Conservation (phyloP, 2,888 invertebrate genomes). For the Entomobrya proxima region DNA sequence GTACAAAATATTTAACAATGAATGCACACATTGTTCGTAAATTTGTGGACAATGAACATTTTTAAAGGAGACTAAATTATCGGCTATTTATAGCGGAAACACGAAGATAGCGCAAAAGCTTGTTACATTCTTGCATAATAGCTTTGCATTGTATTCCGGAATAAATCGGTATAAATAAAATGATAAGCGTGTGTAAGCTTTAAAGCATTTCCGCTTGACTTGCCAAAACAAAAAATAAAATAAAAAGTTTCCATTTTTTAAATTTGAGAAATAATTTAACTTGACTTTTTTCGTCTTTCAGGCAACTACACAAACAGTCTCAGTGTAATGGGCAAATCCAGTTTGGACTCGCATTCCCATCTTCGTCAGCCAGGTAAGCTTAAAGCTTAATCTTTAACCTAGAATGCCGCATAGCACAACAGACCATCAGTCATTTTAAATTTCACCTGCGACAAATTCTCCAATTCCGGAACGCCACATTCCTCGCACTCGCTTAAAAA, state of each 20-base stretch:
- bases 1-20: background rate
- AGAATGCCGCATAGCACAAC: background rate
- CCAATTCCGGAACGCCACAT: conserved; percentile 8
- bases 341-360: conserved; percentile 92
- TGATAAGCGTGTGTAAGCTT: too few relatives aligned
- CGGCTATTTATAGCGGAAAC: too few relatives aligned
- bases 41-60: too few relatives aligned
- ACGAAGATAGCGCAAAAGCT: too few relatives aligned
- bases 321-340: conserved; percentile 87
- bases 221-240: background rate
- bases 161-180: too few relatives aligned
- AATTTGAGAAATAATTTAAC: conserved; percentile 9
- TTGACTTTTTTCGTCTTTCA: conserved; percentile 6
- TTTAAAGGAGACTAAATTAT: too few relatives aligned
- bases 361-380: conserved; percentile 89
- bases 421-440: conserved; percentile 12
- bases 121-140: too few relatives aligned
- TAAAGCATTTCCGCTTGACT: too few relatives aligned
- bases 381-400: background rate
- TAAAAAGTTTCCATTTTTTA: background rate
- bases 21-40: background rate
- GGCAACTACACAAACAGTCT: conserved; percentile 91
- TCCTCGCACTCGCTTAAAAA: background rate
- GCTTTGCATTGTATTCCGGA: too few relatives aligned
- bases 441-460: conserved; percentile 30